Conservation (phyloP, 1,140 invertebrate species). For the Heliconius nattereri region DNA sequence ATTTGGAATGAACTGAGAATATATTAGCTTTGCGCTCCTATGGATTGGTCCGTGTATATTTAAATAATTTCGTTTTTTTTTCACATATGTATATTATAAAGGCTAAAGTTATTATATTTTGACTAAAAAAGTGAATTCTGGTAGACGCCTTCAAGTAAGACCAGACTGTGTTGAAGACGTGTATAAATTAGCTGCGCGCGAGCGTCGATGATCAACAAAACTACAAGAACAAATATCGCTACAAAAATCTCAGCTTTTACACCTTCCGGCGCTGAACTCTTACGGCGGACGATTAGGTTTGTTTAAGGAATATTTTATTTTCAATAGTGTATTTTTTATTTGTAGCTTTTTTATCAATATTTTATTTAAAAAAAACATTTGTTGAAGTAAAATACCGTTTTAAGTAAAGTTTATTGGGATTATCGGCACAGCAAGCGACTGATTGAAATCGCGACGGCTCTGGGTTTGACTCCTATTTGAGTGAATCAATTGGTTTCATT, state of each 20-base stretch:
- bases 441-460: too few relatives aligned
- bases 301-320: neutral
- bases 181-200: constrained; percentile 74
- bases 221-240: constrained; percentile 66
- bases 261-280: constrained; percentile 43
- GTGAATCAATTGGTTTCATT: too few relatives aligned
- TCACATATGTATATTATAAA: neutral
- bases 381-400: neutral
- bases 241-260: constrained; percentile 64
- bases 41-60: neutral
- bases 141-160: constrained; percentile 49
- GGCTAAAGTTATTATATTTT: neutral
- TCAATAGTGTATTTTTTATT: neutral
- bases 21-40: neutral
- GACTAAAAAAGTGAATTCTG: neutral
- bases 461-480: too few relatives aligned
- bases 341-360: neutral
- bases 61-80: neutral
- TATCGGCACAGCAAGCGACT: too few relatives aligned
- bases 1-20: neutral
- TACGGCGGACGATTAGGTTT: neutral
- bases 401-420: neutral
- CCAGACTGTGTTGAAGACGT: constrained; percentile 62
- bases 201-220: constrained; percentile 68
- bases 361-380: neutral